phyloP scores from a whole-genome alignment of 2,113 vertebrate species.

The Erythrocebus patas region DNA sequence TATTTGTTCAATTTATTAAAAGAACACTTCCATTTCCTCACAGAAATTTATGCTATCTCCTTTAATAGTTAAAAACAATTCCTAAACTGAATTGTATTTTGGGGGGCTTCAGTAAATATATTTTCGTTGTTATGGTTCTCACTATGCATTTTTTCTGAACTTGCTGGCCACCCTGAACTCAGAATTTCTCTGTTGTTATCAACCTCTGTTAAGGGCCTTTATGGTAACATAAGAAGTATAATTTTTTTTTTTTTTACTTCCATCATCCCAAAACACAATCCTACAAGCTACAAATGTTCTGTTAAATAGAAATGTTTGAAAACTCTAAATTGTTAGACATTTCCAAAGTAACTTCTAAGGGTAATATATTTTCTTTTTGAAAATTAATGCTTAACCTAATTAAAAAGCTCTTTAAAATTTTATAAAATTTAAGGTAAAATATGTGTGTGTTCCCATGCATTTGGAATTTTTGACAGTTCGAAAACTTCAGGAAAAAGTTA shows the following conservation, averaged over 20 bases:
- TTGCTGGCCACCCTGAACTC: neutral
- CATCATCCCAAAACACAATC: neutral
- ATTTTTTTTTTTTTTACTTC: neutral
- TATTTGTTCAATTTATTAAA: neutral
- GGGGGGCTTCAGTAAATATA: neutral
- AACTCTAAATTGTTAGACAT: neutral
- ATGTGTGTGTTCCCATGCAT: fast-evolving
- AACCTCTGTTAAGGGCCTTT: neutral
- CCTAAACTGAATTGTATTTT: neutral
- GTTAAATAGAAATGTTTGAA: neutral
- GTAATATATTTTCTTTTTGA: neutral
- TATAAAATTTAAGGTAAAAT: neutral
- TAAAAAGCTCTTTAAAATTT: neutral
- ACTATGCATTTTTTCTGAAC: neutral
- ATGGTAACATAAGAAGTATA: neutral
- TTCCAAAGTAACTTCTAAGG: neutral
- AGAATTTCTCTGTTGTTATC: neutral
- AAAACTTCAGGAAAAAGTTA: neutral
- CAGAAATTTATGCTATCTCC: neutral
- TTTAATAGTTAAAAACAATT: neutral
- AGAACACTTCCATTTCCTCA: neutral
- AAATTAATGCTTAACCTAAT: neutral
- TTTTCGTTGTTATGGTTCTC: neutral
- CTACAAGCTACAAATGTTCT: neutral
- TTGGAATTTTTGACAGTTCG: neutral